These are phyloP conservation scores for Zosterops hypoxanthus DNA, from an alignment of 2,113 vertebrate species.

Conservation along the genomic window DNA sequence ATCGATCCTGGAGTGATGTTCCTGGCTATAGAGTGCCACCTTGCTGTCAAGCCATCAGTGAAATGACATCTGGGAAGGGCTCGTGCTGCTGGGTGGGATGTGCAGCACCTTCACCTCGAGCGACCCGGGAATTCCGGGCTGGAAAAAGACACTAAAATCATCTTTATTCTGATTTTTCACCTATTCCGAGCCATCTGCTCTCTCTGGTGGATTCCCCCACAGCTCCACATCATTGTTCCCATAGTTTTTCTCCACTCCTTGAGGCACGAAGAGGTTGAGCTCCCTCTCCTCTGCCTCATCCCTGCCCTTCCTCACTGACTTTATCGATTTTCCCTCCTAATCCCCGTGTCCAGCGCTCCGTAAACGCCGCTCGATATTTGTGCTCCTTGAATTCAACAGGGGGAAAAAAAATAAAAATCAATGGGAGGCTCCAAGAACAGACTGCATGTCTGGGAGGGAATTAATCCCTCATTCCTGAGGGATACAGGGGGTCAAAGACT, in stretches of 20 bases:
- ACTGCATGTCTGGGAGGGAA: not conserved
- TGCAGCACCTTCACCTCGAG: not conserved
- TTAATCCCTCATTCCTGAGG: not conserved
- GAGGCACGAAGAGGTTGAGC: not conserved
- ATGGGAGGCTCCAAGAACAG: not conserved
- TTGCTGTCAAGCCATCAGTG: constrained; percentile 48
- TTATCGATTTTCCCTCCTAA: not conserved
- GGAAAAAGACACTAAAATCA: not conserved
- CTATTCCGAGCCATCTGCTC: not conserved
- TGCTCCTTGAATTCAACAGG: not conserved
- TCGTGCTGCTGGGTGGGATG: rapidly evolving
- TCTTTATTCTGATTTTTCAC: rapidly evolving
- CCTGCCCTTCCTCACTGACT: not conserved
- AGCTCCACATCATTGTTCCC: not conserved
- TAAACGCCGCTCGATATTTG: not conserved
- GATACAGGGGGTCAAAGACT: rapidly evolving
- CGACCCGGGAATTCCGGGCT: rapidly evolving
- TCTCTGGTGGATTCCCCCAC: not conserved
- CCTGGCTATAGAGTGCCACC: constrained; percentile 61
- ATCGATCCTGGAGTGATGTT: not conserved
- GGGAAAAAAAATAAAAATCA: not conserved
- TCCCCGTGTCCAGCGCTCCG: rapidly evolving
- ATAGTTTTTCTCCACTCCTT: not conserved
- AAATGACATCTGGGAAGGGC: not conserved
- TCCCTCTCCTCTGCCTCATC: not conserved